A percentile compares a stretch with the other conserved stretches of the same genome.
Conservation (phyloP, 2,113 vertebrate species). For the Phaetusa simplex region DNA sequence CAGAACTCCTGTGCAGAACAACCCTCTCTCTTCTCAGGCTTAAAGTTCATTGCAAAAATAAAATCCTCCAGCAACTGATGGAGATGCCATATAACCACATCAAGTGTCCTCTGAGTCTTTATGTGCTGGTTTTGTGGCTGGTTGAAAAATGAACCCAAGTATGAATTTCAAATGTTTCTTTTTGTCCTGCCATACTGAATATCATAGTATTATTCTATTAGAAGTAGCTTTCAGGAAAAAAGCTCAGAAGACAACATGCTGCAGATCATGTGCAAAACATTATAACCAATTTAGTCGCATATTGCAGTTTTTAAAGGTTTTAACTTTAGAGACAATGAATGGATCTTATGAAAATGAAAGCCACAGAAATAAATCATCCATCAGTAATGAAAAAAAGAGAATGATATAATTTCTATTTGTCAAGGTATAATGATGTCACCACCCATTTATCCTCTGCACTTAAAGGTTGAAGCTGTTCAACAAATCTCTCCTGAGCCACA, state of each 20-base stretch:
- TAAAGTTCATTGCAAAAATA: constrained; percentile 14
- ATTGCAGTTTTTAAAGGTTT: constrained; percentile 66
- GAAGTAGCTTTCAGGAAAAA: constrained; percentile 25
- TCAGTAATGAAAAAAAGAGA: constrained; percentile 70
- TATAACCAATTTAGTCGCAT: constrained; percentile 1
- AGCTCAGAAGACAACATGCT: constrained; percentile 5
- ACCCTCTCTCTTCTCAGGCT: constrained; percentile 34
- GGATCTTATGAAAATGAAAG: constrained; percentile 71
- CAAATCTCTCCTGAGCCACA: constrained; percentile 75
- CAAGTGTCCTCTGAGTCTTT: constrained; percentile 31
- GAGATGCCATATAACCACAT: constrained; percentile 45
- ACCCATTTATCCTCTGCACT: constrained; percentile 78
- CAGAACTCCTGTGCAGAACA: constrained; percentile 20
- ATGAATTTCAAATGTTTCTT: constrained; percentile 16
- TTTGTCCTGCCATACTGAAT: neutral
- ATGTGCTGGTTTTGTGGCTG: neutral
- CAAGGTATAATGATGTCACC: constrained; percentile 80
- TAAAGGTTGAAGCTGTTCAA: constrained; percentile 76
- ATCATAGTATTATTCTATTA: constrained; percentile 25
- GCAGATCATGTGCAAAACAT: neutral
- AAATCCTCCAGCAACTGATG: constrained; percentile 15
- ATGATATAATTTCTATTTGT: constrained; percentile 77
- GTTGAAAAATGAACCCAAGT: constrained; percentile 38
- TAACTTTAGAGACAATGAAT: constrained; percentile 64
- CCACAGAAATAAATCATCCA: constrained; percentile 72